phyloP scores from a whole-genome alignment of 37 sponge, comb jelly and placozoan genomes.

The Halisarca cf. caerulea region DNA sequence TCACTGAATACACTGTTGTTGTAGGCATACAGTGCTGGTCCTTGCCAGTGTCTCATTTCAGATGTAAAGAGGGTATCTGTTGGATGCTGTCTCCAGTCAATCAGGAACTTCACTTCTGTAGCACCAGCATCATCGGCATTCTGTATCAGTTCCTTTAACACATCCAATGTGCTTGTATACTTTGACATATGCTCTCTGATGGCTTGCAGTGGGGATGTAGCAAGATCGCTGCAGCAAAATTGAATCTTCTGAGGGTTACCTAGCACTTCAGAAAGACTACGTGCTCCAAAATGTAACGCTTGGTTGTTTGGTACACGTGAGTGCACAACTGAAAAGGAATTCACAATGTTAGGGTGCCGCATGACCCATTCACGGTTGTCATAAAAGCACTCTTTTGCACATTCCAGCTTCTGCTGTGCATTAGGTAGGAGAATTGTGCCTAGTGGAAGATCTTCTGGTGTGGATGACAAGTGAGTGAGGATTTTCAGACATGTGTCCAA shows the following conservation, averaged over 20 bases:
- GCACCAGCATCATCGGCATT: conserved; percentile 20
- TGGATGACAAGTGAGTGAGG: neutral
- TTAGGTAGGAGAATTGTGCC: conserved; percentile 14
- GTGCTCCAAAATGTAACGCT: neutral
- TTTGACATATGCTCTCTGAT: neutral
- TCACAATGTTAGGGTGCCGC: neutral
- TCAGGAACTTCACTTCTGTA: neutral
- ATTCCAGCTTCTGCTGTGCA: too few relatives aligned
- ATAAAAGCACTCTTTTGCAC: conserved; percentile 38
- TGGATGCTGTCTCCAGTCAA: conserved; percentile 13
- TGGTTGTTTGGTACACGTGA: neutral
- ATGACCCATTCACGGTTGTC: conserved; percentile 51
- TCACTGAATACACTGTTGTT: neutral
- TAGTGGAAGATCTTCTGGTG: neutral
- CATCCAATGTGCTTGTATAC: neutral
- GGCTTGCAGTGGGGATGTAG: neutral
- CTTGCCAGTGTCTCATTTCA: neutral
- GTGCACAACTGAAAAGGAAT: neutral
- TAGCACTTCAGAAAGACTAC: neutral
- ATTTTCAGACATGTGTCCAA: neutral
- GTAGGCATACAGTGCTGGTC: neutral
- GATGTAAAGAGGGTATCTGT: conserved; percentile 1
- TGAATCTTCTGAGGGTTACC: neutral
- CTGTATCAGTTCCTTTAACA: neutral
- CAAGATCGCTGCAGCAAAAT: neutral